phyloP scores from a whole-genome alignment of 1,140 invertebrate genomes.

The Sycophila sp. region DNA sequence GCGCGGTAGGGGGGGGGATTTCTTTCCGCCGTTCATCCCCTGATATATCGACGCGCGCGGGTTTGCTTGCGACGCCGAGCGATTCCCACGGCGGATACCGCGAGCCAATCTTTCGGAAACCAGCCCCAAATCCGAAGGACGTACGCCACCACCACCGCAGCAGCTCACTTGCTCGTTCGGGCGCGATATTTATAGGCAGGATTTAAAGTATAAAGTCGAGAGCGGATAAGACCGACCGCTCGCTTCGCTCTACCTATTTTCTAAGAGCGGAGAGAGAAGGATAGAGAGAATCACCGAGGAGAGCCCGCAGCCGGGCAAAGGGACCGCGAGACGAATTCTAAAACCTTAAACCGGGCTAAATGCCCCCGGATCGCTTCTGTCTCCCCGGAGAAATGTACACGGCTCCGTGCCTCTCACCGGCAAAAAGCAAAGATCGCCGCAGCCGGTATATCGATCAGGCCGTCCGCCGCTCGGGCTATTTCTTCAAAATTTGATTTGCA shows the following conservation, averaged over 20 bases:
- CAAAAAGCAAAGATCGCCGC: background rate
- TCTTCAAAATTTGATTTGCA: background rate
- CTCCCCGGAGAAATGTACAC: conserved; percentile 17
- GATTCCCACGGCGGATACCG: conserved; percentile 66
- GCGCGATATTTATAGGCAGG: conserved; percentile 66
- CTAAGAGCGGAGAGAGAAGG: conserved; percentile 41
- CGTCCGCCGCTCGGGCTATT: background rate
- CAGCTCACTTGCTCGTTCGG: conserved; percentile 9
- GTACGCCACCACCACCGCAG: conserved; percentile 21
- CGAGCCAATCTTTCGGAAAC: conserved; percentile 68
- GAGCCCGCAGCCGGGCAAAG: conserved; percentile 43
- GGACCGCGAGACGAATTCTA: conserved; percentile 46
- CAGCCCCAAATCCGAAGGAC: conserved; percentile 64
- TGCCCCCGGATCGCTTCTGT: conserved; percentile 40
- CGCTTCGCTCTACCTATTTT: conserved; percentile 57
- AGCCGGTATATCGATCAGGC: background rate
- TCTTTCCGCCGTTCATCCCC: conserved; percentile 57
- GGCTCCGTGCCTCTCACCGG: background rate
- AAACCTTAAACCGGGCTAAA: conserved; percentile 56
- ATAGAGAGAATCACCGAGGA: conserved; percentile 41
- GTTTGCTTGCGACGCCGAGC: conserved; percentile 52
- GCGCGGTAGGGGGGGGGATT: background rate
- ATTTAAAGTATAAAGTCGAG: conserved; percentile 67
- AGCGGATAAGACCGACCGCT: conserved; percentile 49
- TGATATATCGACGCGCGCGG: conserved; percentile 61